Percentiles rank a stretch among this genome's conserved stretches.
phyloP scores from a whole-genome alignment of 1,140 invertebrate genomes.

The Ceratina japonica region DNA sequence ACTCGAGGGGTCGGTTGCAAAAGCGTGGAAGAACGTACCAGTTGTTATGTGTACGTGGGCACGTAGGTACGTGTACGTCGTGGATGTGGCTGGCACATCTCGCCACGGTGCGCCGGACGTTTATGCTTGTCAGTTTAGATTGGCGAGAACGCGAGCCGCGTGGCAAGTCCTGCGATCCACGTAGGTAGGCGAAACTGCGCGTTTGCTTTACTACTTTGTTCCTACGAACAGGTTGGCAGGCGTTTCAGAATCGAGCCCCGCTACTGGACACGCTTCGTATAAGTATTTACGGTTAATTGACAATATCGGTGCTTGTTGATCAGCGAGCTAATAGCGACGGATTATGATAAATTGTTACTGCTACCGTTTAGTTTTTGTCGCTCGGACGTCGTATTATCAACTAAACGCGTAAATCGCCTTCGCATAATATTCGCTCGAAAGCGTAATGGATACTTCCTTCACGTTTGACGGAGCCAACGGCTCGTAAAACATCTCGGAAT shows the following conservation, averaged over 20 bases:
- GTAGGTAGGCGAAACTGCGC: background rate
- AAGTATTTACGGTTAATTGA: background rate
- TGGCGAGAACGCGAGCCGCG: conserved; percentile 31
- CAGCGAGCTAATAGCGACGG: no score
- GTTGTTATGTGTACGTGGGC: no score
- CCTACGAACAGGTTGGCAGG: conserved; percentile 1
- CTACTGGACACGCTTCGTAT: background rate
- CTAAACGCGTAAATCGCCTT: no score
- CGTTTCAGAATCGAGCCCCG: background rate
- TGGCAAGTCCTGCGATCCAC: conserved; percentile 48
- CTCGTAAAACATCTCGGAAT: no score
- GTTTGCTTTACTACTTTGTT: conserved; percentile 36
- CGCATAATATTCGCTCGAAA: no score
- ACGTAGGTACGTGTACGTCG: background rate
- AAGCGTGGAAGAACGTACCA: conserved; percentile 13
- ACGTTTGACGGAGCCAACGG: no score
- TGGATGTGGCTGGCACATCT: background rate
- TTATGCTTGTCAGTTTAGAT: background rate
- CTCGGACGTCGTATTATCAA: no score
- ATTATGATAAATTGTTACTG: no score
- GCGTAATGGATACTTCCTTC: no score
- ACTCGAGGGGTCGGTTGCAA: conserved; percentile 37
- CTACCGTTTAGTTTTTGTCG: no score
- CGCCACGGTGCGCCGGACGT: background rate
- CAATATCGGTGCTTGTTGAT: no score